Percentiles rank a stretch among this genome's conserved stretches.
These are phyloP conservation scores for Dyspetes luteomarginatus DNA, from an alignment of 2,888 invertebrate species.

Conservation along the genomic window DNA sequence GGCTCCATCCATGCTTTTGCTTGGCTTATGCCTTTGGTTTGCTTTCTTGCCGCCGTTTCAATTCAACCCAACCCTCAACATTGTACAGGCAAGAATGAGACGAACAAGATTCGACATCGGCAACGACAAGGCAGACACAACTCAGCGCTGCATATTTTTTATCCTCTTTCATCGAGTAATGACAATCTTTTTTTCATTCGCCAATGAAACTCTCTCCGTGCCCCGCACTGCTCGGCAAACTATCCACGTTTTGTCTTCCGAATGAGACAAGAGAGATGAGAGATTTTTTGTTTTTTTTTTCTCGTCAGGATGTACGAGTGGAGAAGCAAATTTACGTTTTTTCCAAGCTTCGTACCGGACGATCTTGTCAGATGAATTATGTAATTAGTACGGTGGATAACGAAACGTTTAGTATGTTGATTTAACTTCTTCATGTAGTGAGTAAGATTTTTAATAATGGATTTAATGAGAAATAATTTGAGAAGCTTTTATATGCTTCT, in stretches of 20 bases:
- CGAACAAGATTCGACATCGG: constrained; percentile 65
- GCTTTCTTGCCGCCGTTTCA: constrained; percentile 47
- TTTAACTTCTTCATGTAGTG: too few relatives aligned
- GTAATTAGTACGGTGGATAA: background rate
- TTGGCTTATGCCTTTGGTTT: constrained; percentile 41
- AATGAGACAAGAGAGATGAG: constrained; percentile 21
- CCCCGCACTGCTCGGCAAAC: constrained; percentile 25
- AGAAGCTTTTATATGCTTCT: too few relatives aligned
- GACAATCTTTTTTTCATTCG: constrained; percentile 79
- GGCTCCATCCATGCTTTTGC: constrained; percentile 22
- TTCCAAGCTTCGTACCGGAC: too few relatives aligned
- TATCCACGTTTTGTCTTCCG: constrained; percentile 38
- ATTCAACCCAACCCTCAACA: constrained; percentile 15
- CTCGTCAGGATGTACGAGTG: background rate
- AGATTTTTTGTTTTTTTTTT: constrained; percentile 10
- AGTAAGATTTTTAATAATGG: background rate
- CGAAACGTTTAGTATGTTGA: background rate
- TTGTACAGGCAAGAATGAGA: constrained; percentile 60
- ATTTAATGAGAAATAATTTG: background rate
- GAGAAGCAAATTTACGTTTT: constrained; percentile 20
- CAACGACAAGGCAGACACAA: background rate
- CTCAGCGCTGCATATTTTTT: constrained; percentile 35
- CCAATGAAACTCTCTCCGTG: too few relatives aligned
- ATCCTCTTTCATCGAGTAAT: constrained; percentile 76
- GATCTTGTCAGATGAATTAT: background rate